These are phyloP conservation scores for Nomada fucata DNA, from an alignment of 2,888 invertebrate species.

Conservation along the genomic window DNA sequence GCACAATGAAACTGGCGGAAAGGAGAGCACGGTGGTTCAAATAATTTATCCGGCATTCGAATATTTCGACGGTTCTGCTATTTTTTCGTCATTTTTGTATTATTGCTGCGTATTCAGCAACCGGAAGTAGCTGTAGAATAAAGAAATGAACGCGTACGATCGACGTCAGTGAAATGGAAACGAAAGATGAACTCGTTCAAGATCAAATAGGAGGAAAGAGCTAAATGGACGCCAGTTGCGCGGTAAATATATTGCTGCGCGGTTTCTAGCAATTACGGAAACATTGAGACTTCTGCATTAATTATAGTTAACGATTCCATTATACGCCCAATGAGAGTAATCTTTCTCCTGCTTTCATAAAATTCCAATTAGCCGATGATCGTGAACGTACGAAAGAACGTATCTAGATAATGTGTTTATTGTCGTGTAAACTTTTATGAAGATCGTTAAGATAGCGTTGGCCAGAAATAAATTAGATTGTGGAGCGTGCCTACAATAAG, in stretches of 20 bases:
- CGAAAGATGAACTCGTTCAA: slow-evolving; percentile 11
- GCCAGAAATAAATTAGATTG: neutral
- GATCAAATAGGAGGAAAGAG: slow-evolving; percentile 6
- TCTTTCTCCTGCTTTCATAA: neutral
- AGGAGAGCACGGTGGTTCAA: too few species aligned
- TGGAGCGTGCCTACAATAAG: neutral
- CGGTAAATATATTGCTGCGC: neutral
- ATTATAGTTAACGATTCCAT: slow-evolving; percentile 12
- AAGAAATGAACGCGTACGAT: neutral
- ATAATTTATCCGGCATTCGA: too few species aligned
- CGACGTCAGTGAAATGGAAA: slow-evolving; percentile 7
- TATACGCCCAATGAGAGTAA: neutral
- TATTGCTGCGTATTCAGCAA: too few species aligned
- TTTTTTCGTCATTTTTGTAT: too few species aligned
- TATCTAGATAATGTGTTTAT: neutral
- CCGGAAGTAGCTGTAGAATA: neutral
- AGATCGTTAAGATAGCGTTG: neutral
- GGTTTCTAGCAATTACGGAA: slow-evolving; percentile 32
- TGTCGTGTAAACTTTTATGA: neutral
- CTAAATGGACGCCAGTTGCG: neutral
- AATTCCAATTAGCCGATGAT: neutral
- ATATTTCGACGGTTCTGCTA: too few species aligned
- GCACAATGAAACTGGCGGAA: neutral
- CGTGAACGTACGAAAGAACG: neutral
- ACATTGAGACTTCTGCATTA: slow-evolving; percentile 1